Conservation (phyloP, 2,113 vertebrate genomes). For the Gallinago jamesoni region DNA sequence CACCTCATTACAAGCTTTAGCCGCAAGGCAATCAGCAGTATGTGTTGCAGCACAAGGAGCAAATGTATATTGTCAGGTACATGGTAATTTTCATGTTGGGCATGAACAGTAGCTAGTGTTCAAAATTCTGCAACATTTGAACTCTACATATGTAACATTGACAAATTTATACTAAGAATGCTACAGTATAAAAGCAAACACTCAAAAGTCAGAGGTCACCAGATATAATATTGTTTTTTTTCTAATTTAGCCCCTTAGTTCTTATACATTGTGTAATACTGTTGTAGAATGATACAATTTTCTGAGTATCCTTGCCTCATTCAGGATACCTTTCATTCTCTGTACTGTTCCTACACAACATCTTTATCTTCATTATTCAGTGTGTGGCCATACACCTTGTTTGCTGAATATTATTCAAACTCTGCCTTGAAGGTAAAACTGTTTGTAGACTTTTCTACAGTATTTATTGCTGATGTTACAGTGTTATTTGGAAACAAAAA, state of each 20-base stretch:
- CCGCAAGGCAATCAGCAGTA: background rate
- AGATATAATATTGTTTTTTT: background rate
- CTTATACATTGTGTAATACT: background rate
- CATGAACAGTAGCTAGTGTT: background rate
- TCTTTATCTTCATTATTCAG: background rate
- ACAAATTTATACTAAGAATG: background rate
- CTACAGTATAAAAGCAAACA: background rate
- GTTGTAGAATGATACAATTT: background rate
- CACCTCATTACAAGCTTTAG: background rate
- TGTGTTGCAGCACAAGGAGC: background rate
- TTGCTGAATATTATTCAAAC: constrained; percentile 3
- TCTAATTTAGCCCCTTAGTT: background rate
- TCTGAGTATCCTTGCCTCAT: background rate
- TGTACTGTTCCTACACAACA: background rate
- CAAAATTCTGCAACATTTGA: background rate
- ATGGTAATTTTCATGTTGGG: background rate
- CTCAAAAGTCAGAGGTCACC: background rate
- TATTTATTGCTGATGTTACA: background rate
- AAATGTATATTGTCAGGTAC: background rate
- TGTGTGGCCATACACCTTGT: background rate
- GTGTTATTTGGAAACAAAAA: background rate
- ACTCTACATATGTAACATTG: background rate
- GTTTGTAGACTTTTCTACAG: background rate
- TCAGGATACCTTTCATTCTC: background rate
- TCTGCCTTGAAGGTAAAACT: background rate